Evolutionary conservation across 2,888 invertebrate species (phyloP), one percentile per base, ranked within the genome.

Genomic region (Ennomos erosarius): DNA sequence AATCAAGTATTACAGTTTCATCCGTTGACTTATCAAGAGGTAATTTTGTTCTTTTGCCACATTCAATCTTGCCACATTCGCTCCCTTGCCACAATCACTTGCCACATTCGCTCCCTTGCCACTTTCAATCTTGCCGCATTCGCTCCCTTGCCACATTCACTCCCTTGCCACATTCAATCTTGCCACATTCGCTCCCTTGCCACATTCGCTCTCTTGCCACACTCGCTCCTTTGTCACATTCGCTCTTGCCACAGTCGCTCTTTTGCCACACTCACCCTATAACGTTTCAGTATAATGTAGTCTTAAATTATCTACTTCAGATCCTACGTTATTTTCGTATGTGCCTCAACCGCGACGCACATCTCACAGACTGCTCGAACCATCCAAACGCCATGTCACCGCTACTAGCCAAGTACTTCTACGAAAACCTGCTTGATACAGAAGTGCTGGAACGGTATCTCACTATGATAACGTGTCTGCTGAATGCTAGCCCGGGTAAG

Each of bases 291-390:
- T n/a, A 13, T 46, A n/a, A 34, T 9, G 3, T 26, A 16, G 16
- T 40, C 6, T 26, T 35, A 35, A 50, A 12, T 10, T 36, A 45
- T 44, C 2, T 40, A 11, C 13, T 49, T 53, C 75, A 96, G 96
- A 95, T 96, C 52, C 88, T 98, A 13, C 93, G 95, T 13, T 98
- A 97, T 84, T 87, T 97, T 68, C 94, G 98, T 8, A 93, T 96
- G 81, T 98, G 98, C 72, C 88, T 98, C 46, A 95, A 96, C 76
- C 85, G 93, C 84, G 90, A 94, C 73, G 85, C 93, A 76, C 82
- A 93, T 55, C 66, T 93, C 65, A 77, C 86, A 74, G 84, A 93
- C 82, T 86, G 88, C 78, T 83, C 90, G 34, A 93, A 90, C 73
- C 95, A 95, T 81, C 96, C 94, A 10, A 95, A 92, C 79, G 95